These are phyloP conservation scores for Acronicta psi DNA, from an alignment of 2,888 invertebrate genomes.

Conservation along the genomic window DNA sequence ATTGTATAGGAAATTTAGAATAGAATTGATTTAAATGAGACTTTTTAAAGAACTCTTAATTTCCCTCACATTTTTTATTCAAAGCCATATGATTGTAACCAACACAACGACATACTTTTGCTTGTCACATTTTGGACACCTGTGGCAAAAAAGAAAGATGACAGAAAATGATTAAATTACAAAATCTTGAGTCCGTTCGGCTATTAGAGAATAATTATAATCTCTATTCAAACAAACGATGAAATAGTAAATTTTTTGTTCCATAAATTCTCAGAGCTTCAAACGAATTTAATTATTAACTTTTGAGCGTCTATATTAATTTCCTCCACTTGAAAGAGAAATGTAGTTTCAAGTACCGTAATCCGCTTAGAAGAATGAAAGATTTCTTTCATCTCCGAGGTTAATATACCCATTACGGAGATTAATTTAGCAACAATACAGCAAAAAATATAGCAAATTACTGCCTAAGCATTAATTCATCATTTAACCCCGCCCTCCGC, in stretches of 20 bases:
- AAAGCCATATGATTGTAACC: too few species aligned
- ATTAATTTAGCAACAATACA: constrained; percentile 65
- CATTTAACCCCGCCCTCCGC: constrained; percentile 72
- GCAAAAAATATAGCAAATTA: constrained; percentile 78
- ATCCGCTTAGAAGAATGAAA: constrained; percentile 49
- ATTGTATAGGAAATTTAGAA: constrained; percentile 7
- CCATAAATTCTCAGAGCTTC: not conserved
- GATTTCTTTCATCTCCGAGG: constrained; percentile 57
- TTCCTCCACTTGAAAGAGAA: constrained; percentile 36
- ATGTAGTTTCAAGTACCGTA: constrained; percentile 52
- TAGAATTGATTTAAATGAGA: not conserved
- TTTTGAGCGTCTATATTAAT: constrained; percentile 32
- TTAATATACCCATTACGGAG: constrained; percentile 65
- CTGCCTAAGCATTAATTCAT: constrained; percentile 77
- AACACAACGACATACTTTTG: too few species aligned
- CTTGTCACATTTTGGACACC: too few species aligned
- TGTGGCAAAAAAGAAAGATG: too few species aligned
- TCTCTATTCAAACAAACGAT: not conserved
- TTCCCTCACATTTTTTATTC: too few species aligned
- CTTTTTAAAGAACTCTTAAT: not conserved
- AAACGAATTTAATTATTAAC: constrained; percentile 24
- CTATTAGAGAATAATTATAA: not conserved
- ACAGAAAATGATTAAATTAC: not conserved
- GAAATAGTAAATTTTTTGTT: constrained; percentile 9
- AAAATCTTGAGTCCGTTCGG: not conserved